A percentile compares a stretch with the other conserved stretches of the same genome.
phyloP scores from a whole-genome alignment of 2,888 invertebrate species.

The Oasisia sp. region DNA sequence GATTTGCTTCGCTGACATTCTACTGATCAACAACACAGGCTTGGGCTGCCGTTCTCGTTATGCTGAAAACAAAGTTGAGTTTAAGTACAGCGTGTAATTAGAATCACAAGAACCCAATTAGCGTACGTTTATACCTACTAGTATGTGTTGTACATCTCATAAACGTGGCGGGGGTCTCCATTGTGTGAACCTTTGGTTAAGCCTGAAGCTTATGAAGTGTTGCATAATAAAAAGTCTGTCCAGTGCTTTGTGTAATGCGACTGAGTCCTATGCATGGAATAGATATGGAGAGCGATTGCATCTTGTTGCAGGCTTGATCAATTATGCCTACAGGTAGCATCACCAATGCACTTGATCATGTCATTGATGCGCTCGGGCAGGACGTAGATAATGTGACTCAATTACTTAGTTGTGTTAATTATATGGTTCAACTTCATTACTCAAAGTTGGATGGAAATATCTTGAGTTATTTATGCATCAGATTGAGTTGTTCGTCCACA shows the following conservation, averaged over 20 bases:
- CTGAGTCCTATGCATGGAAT: background rate
- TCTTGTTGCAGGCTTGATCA: background rate
- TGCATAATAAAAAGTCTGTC: background rate
- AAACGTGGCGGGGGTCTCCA: background rate
- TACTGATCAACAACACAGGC: background rate
- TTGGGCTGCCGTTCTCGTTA: background rate
- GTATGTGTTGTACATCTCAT: background rate
- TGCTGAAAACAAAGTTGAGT: background rate
- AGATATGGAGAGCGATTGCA: background rate
- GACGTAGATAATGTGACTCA: background rate
- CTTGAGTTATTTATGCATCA: background rate
- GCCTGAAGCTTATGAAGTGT: background rate
- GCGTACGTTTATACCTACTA: background rate
- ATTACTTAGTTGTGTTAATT: constrained; percentile 9
- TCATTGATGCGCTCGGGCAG: background rate
- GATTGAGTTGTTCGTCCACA: background rate
- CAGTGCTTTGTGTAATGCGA: background rate
- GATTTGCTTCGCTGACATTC: background rate
- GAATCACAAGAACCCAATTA: background rate
- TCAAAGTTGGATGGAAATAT: background rate
- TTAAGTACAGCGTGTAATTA: background rate
- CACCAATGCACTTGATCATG: background rate
- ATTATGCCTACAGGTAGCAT: background rate
- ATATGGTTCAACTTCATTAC: background rate
- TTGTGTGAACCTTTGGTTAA: background rate